A percentile compares a stretch with the other conserved stretches of the same genome.
Evolutionary conservation across 2,888 invertebrate genomes (phyloP).

Genomic region (Nephrotoma flavescens): DNA sequence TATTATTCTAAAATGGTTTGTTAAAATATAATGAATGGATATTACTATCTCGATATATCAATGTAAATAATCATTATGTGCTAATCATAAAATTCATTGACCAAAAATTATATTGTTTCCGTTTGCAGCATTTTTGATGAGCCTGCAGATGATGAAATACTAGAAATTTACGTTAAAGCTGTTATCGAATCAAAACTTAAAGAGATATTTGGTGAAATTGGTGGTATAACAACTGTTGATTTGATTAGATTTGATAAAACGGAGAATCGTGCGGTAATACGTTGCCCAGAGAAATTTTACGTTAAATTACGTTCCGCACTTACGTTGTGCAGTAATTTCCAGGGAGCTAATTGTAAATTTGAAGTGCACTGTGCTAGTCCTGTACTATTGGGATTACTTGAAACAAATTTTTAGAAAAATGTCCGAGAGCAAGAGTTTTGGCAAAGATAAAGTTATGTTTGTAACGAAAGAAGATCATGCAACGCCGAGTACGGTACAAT

Average conservation of each 20-base stretch:
- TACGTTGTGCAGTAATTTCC: constrained; percentile 35
- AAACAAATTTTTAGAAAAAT: constrained; percentile 19
- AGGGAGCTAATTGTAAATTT: constrained; percentile 38
- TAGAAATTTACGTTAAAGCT: constrained; percentile 39
- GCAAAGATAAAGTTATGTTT: constrained; percentile 73
- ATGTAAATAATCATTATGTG: constrained; percentile 32
- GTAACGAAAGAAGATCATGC: constrained; percentile 66
- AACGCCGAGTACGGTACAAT: constrained; percentile 48
- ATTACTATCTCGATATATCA: constrained; percentile 39
- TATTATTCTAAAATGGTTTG: neutral
- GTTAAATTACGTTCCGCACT: constrained; percentile 42
- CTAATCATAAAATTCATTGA: neutral
- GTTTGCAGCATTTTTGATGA: constrained; percentile 33
- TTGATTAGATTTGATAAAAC: constrained; percentile 38
- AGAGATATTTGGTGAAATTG: constrained; percentile 42
- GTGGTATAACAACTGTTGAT: constrained; percentile 37
- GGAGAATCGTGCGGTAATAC: constrained; percentile 36
- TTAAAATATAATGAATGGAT: constrained; percentile 24
- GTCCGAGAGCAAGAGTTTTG: constrained; percentile 37
- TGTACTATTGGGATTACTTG: constrained; percentile 27
- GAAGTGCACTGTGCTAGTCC: constrained; percentile 37
- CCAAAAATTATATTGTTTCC: neutral
- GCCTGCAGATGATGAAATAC: constrained; percentile 25
- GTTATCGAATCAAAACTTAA: constrained; percentile 38
- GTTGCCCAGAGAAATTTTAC: constrained; percentile 37